phyloP scores from a whole-genome alignment of 2,113 vertebrate genomes.

The Clinocottus analis region DNA sequence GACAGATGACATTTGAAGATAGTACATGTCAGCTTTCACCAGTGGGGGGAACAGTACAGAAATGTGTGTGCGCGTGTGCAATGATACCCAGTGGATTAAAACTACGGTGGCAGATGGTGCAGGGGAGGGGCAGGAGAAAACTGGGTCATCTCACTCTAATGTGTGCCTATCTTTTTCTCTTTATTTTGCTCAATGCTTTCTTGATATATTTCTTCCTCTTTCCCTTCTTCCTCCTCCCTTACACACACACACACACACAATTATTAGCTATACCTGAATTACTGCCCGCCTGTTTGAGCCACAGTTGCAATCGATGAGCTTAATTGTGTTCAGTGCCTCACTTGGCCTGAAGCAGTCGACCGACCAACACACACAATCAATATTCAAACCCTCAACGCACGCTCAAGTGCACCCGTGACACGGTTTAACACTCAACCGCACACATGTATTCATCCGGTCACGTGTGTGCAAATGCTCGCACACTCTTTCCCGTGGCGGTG shows the following conservation, averaged over 20 bases:
- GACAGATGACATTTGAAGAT: slow-evolving; percentile 3
- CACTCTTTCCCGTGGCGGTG: neutral
- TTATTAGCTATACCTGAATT: slow-evolving; percentile 28
- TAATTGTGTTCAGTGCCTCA: slow-evolving; percentile 38
- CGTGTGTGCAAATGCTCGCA: neutral
- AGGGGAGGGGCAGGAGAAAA: slow-evolving; percentile 62
- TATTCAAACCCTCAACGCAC: slow-evolving; percentile 46
- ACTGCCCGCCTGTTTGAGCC: slow-evolving; percentile 28
- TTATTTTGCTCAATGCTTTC: slow-evolving; percentile 34
- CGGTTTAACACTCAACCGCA: slow-evolving; percentile 38
- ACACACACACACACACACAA: neutral
- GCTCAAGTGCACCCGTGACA: slow-evolving; percentile 44
- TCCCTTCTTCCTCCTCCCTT: neutral
- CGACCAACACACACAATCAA: slow-evolving; percentile 35
- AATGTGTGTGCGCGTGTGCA: slow-evolving; percentile 35
- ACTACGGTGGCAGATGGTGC: slow-evolving; percentile 82
- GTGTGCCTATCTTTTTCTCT: slow-evolving; percentile 30
- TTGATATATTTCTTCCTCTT: slow-evolving; percentile 24
- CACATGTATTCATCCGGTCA: slow-evolving; percentile 12
- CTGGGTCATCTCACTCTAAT: slow-evolving; percentile 80
- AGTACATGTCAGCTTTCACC: neutral
- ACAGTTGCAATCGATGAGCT: slow-evolving; percentile 40
- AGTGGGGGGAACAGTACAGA: slow-evolving; percentile 1
- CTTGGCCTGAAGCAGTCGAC: slow-evolving; percentile 31
- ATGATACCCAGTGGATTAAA: slow-evolving; percentile 82